A percentile compares a stretch with the other conserved stretches of the same genome.
Evolutionary conservation across 1,140 invertebrate genomes (phyloP).

Genomic region (Periplaneta americana): DNA sequence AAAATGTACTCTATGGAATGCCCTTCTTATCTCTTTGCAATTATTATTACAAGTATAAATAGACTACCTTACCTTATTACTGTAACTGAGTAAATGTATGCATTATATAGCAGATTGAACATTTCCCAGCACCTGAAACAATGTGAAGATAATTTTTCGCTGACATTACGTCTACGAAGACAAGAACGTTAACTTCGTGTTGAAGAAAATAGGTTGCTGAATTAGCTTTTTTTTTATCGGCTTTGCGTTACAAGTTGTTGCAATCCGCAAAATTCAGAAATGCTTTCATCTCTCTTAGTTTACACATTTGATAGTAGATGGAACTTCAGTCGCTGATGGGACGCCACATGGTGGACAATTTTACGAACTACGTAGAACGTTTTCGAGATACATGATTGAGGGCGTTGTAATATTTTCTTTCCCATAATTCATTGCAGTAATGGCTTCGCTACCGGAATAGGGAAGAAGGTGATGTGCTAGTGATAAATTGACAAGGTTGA

Average conservation of each 20-base stretch:
- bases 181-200: background rate
- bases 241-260: background rate
- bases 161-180: background rate
- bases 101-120: conserved; percentile 2
- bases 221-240: background rate
- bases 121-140: background rate
- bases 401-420: conserved; percentile 23
- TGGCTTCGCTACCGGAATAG: conserved; percentile 5
- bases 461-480: background rate
- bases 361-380: background rate
- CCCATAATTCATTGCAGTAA: conserved; percentile 7
- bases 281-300: background rate
- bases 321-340: background rate
- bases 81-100: too few relatives aligned
- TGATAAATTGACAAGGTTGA: background rate
- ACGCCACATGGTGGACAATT: background rate
- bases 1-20: too few relatives aligned
- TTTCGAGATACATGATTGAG: background rate
- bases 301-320: background rate
- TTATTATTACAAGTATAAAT: too few relatives aligned
- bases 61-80: too few relatives aligned
- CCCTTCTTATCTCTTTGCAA: too few relatives aligned
- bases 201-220: background rate
- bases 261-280: background rate
- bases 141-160: background rate